Conservation (phyloP, 2,113 vertebrate genomes). For the Tragelaphus scriptus region DNA sequence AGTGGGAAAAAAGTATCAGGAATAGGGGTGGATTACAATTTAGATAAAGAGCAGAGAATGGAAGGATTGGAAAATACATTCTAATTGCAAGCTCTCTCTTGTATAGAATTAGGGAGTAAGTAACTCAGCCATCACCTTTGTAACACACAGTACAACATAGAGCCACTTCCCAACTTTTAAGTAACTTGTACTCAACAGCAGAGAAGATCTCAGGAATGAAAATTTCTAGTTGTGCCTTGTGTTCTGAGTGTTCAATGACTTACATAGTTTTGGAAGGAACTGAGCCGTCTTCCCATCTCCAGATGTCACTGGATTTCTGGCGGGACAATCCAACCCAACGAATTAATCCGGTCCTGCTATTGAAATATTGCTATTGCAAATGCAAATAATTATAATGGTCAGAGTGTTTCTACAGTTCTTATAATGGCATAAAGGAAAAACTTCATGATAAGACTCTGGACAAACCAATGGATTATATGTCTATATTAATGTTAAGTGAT, state of each 20-base stretch:
- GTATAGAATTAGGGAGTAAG: neutral
- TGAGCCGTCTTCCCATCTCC: slow-evolving; percentile 65
- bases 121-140: neutral
- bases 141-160: fast-evolving
- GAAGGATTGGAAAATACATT: neutral
- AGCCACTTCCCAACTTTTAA: neutral
- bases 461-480: neutral
- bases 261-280: slow-evolving; percentile 10
- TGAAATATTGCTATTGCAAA: slow-evolving; percentile 52
- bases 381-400: neutral
- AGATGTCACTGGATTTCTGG: neutral
- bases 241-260: neutral
- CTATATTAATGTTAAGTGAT: neutral
- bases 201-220: neutral
- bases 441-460: neutral
- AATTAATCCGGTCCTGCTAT: neutral
- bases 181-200: neutral
- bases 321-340: slow-evolving; percentile 67
- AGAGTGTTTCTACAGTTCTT: neutral
- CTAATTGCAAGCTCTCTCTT: neutral
- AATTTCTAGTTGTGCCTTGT: neutral
- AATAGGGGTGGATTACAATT: neutral
- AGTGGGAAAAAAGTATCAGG: neutral
- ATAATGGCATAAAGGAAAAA: neutral
- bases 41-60: neutral